phyloP scores from a whole-genome alignment of 1,140 invertebrate species.

The Asbolus verrucosus region DNA sequence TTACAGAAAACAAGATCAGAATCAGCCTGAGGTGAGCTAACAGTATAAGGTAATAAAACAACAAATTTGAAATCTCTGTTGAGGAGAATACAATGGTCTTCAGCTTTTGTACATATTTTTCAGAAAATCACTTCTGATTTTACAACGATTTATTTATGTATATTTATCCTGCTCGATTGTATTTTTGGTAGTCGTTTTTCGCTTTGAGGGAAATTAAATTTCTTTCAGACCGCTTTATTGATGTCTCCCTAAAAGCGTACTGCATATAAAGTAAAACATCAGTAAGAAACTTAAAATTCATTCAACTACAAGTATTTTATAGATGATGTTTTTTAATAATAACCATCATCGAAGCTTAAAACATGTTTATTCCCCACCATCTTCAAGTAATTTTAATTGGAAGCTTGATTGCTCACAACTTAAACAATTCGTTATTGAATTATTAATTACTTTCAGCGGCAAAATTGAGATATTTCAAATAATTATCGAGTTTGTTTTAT shows the following conservation, averaged over 20 bases:
- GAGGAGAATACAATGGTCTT: too few species aligned
- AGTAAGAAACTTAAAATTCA: constrained; percentile 11
- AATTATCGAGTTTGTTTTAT: too few species aligned
- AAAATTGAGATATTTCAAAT: neutral
- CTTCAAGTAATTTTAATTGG: too few species aligned
- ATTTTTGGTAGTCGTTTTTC: constrained; percentile 26
- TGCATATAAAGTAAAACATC: constrained; percentile 13
- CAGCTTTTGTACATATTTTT: neutral
- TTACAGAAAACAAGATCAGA: too few species aligned
- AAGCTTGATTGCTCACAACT: too few species aligned
- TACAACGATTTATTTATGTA: constrained; percentile 22
- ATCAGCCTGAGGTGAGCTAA: too few species aligned
- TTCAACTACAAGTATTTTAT: neutral
- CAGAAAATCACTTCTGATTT: constrained; percentile 17
- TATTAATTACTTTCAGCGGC: too few species aligned
- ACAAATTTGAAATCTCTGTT: too few species aligned
- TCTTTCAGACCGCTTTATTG: constrained; percentile 31
- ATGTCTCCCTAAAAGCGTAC: constrained; percentile 19
- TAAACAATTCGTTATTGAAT: too few species aligned
- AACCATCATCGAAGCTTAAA: neutral
- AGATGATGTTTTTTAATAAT: constrained; percentile 9
- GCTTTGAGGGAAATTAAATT: constrained; percentile 32
- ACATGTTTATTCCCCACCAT: too few species aligned
- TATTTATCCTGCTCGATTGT: constrained; percentile 17
- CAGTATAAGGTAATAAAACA: too few species aligned